Evolutionary conservation across 2,797 vertebrate genomes (phyloP).

Genomic region (Pempheris klunzingeri): DNA sequence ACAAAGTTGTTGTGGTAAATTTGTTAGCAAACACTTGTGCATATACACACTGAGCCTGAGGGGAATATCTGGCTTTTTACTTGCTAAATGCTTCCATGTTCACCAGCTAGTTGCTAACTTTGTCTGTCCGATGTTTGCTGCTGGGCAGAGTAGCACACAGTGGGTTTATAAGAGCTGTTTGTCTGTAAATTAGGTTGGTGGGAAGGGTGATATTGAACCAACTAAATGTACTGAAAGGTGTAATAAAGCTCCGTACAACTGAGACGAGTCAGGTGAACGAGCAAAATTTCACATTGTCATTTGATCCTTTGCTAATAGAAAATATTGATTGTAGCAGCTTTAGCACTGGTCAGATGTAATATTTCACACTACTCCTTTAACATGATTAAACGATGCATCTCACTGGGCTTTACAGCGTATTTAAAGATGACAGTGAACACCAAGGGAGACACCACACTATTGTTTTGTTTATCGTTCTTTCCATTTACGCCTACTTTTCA

Average conservation of each 20-base stretch:
- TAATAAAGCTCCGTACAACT: background rate
- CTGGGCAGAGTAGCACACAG: background rate
- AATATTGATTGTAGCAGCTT: background rate
- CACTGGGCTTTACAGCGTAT: background rate
- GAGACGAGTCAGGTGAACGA: background rate
- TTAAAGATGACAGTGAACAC: background rate
- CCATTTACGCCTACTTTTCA: conserved; percentile 18
- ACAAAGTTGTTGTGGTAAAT: too few species aligned
- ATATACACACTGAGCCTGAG: too few species aligned
- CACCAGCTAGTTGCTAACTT: background rate
- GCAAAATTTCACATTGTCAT: background rate
- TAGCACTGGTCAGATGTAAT: background rate
- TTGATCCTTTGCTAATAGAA: background rate
- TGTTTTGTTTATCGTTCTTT: conserved; percentile 22
- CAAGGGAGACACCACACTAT: background rate
- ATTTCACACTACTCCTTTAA: background rate
- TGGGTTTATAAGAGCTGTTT: background rate
- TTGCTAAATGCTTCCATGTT: too few species aligned
- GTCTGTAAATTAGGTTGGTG: background rate
- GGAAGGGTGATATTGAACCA: background rate
- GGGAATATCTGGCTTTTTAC: too few species aligned
- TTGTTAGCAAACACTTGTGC: too few species aligned
- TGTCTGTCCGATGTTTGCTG: background rate
- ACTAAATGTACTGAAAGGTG: background rate
- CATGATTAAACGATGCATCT: background rate